Conservation (phyloP, 2,888 invertebrate species). For the Poecilus cupreus region DNA sequence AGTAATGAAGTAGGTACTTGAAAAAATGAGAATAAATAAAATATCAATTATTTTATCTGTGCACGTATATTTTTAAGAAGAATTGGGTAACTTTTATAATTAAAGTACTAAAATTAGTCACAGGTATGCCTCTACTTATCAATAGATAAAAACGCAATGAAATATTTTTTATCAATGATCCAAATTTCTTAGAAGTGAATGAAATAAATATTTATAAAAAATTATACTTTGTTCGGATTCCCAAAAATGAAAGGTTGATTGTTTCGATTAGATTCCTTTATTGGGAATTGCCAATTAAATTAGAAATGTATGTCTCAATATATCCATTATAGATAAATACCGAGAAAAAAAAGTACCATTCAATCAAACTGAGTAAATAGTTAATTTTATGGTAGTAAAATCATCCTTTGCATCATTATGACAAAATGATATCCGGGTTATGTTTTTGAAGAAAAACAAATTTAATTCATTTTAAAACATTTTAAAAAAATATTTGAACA, state of each 20-base stretch:
- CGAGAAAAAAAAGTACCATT: background rate
- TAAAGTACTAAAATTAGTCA: slow-evolving; percentile 8
- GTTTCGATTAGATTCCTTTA: too few relatives aligned
- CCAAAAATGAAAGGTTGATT: background rate
- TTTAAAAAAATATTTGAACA: too few relatives aligned
- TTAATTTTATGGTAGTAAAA: too few relatives aligned
- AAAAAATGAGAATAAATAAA: too few relatives aligned
- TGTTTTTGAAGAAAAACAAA: too few relatives aligned
- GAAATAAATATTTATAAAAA: background rate
- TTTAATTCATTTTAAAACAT: too few relatives aligned
- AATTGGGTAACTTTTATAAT: background rate
- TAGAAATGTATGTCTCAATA: background rate
- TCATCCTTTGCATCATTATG: too few relatives aligned
- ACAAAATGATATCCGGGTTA: too few relatives aligned
- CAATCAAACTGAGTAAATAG: too few relatives aligned
- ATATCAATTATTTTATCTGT: background rate
- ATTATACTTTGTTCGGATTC: background rate
- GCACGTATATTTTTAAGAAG: slow-evolving; percentile 8
- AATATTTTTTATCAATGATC: background rate
- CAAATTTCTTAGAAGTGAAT: background rate
- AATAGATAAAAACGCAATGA: background rate
- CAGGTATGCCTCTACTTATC: background rate
- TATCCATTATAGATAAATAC: background rate
- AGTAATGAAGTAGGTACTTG: too few relatives aligned
- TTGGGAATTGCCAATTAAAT: background rate